Evolutionary conservation across 2,888 invertebrate species (phyloP).

Genomic region (Diplolepis rosae): DNA sequence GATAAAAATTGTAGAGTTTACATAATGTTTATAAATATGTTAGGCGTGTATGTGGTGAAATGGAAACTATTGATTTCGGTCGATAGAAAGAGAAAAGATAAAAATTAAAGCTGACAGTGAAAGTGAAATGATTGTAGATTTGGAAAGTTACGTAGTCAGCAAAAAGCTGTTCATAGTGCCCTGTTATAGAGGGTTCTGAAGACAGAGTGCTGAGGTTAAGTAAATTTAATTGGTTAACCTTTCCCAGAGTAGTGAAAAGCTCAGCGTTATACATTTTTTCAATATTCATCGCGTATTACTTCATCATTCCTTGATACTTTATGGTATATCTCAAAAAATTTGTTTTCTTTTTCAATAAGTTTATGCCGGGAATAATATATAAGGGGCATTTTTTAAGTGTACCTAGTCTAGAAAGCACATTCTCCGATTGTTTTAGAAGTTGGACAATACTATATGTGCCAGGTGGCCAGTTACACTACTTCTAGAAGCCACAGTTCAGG

Average conservation of each 20-base stretch:
- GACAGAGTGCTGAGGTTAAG: constrained; percentile 62
- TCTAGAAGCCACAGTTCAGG: too few species aligned
- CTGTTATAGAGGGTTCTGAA: constrained; percentile 72
- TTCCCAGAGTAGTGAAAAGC: too few species aligned
- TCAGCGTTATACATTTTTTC: too few species aligned
- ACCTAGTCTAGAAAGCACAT: too few species aligned
- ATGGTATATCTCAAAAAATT: too few species aligned
- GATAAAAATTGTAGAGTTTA: constrained; percentile 6
- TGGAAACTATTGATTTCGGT: constrained; percentile 17
- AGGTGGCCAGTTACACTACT: too few species aligned
- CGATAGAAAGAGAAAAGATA: not conserved
- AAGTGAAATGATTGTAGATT: constrained; percentile 67
- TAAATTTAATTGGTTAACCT: too few species aligned
- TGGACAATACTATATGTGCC: too few species aligned
- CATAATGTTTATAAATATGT: constrained; percentile 12
- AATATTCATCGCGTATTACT: not conserved
- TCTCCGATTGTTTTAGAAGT: too few species aligned
- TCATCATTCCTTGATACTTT: not conserved
- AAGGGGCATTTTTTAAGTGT: too few species aligned
- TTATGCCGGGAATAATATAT: too few species aligned
- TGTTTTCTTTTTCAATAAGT: too few species aligned
- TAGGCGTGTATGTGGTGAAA: not conserved
- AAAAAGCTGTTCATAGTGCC: constrained; percentile 73
- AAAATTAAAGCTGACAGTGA: constrained; percentile 42
- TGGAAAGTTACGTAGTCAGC: constrained; percentile 72